Base-by-base conservation (phyloP, 2,888 invertebrate species). In the Cyaniris semiargus region DNA sequence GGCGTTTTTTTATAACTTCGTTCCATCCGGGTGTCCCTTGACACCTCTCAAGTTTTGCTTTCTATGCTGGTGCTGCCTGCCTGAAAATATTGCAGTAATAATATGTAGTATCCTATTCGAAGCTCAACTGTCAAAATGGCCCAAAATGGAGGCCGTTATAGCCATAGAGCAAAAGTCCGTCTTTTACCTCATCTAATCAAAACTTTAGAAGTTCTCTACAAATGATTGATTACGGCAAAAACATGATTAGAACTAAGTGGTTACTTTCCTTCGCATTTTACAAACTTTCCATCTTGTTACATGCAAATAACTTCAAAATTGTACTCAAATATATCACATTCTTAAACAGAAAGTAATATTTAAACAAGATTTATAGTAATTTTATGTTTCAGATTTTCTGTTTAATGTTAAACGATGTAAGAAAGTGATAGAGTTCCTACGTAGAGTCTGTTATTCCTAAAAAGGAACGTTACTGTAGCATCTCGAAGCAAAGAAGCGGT, bases 281-380 rank as follows among this genome's bases (percentile, higher is more conserved):
- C 15, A 31, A 66, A 31, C 66, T 66, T 66, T 66, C 66, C 27
- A 31, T 27, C 66, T 66, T 66, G 66, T 66, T 15, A 66, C 66
- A 66, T 31, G 15, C 66, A 66, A 66, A 66, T 66, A 31, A 66
- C 66, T 31, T 66, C 10, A 66, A 66, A 66, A 66, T 27, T 66
- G 13, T 27, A 66, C 66, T 18, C 18, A 18, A 27, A 66, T 66
- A 66, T 10, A 21, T 66, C 15, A 31, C 66, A 31, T 66, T 66
- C 27, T 66, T 66, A 23, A 27, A 18, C 15, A 31, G 66, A 66
- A 66, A 66, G 66, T 66, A 7, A 27, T 15, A 66, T 21, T 15
- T 66, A 18, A 27, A 60, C 8, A 60, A 60, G 53, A 53, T 53
- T 53, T 53, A 18, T 53, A 48, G 48, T 53, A 18, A 53, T 53